These are phyloP conservation scores for Caenorhabditis afra DNA, from an alignment of 2,888 invertebrate species.

Conservation along the genomic window DNA sequence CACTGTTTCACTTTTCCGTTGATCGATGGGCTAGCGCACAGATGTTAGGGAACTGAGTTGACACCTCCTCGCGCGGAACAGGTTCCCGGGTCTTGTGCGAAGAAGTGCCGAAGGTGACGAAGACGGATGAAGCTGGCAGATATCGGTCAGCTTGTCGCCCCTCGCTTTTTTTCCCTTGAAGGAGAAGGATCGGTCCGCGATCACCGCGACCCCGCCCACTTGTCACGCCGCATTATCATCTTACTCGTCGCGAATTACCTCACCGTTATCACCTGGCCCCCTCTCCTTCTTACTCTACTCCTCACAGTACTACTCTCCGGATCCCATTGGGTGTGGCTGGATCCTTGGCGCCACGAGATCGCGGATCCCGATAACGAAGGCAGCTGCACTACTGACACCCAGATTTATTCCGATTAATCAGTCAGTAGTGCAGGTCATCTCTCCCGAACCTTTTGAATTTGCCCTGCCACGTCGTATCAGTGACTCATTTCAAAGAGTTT, in stretches of 20 bases:
- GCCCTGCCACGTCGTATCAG: constrained; percentile 6
- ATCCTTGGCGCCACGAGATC: constrained; percentile 11
- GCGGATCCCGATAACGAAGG: constrained; percentile 16
- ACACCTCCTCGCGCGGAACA: constrained; percentile 29
- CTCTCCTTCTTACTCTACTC: neutral
- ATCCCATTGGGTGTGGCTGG: constrained; percentile 11
- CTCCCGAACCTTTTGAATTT: constrained; percentile 18
- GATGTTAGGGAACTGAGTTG: constrained; percentile 32
- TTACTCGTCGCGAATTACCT: constrained; percentile 28
- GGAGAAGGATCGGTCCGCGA: neutral
- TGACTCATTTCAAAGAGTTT: neutral
- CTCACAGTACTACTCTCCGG: neutral
- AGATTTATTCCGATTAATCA: constrained; percentile 7
- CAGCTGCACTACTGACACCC: constrained; percentile 42
- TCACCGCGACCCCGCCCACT: constrained; percentile 26
- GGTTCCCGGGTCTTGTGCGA: constrained; percentile 23
- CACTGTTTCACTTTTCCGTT: constrained; percentile 5
- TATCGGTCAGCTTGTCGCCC: constrained; percentile 43
- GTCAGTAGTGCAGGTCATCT: constrained; percentile 1
- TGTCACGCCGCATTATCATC: constrained; percentile 57
- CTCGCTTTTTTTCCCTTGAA: neutral
- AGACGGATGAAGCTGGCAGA: constrained; percentile 35
- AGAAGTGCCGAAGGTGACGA: constrained; percentile 35
- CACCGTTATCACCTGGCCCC: constrained; percentile 20
- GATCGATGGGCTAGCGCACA: constrained; percentile 38